These are phyloP conservation scores for Momotus momota DNA, from an alignment of 2,797 vertebrate species.

Conservation along the genomic window DNA sequence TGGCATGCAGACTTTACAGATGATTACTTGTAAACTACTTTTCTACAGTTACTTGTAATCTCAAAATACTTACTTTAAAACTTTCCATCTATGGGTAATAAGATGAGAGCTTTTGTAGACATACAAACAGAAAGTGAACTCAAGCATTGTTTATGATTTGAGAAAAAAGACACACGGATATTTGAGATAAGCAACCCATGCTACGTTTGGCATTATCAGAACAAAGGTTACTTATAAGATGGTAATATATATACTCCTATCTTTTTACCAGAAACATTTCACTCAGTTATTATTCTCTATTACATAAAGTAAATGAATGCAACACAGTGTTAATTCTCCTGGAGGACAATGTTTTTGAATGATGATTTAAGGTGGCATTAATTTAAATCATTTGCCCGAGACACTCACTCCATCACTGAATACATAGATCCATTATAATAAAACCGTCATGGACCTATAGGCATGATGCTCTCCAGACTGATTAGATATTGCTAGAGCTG, in stretches of 20 bases:
- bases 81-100: neutral
- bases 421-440: neutral
- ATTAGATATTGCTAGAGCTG: neutral
- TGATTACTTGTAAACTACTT: neutral
- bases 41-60: neutral
- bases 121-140: neutral
- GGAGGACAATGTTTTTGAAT: neutral
- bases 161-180: neutral
- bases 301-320: neutral
- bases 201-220: neutral
- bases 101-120: neutral
- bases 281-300: neutral
- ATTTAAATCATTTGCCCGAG: neutral
- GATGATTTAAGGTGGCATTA: neutral
- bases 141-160: neutral
- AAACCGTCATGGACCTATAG: neutral
- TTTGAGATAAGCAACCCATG: neutral
- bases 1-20: neutral
- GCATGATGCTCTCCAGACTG: neutral
- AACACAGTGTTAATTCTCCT: neutral
- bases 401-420: neutral
- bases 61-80: neutral
- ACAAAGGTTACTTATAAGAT: neutral
- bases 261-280: neutral
- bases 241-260: neutral